Evolutionary conservation across 2,888 invertebrate species (phyloP), one percentile per base, ranked within the genome.

Genomic region (Pteria penguin): DNA sequence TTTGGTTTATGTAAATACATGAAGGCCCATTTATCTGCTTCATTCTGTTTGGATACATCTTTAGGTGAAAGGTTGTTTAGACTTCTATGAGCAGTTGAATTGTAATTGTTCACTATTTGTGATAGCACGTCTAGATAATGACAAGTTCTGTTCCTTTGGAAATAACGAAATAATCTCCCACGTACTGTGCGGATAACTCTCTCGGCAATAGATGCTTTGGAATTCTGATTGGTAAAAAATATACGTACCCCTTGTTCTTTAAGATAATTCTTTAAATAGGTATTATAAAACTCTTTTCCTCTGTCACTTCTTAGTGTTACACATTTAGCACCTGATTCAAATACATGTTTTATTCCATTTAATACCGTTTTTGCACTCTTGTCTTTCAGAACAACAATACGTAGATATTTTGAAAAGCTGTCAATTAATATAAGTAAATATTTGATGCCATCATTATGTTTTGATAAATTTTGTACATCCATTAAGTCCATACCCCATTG

Each of bases 371-470:
- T 70, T n/a, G 66, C 71, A 14, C 5, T 54, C 31, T 73, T 70
- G 29, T 79, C 63, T 32, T 76, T 70, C 54, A 73, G 58, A 18
- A 67, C 45, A 8, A 61, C 65, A 0, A 76, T 69, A 62, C 65
- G 72, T 2, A 76, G 26, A 32, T 73, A 72, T 11, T 74, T 62
- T 27, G 65, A 71, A 54, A 79, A 74, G 2, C 63, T 65, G 55
- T 76, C 76, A 22, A 79, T 71, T 52, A 74, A 68, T 11, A 76
- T 63, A 2, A 79, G 68, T 18, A 79, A 29, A 22, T 68, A 74
- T 26, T 52, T 24, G 0, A 63, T 69, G 8, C 69, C 71, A n/a
- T 70, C 71, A 33, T 79, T 74, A n/a, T 76, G 45, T 52, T 73
- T 72, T 4, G 62, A 45, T 11, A 79, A 54, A 60, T 58, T 76